Conservation (phyloP, 2,113 vertebrate genomes). For the Gymnocephalus cernua region DNA sequence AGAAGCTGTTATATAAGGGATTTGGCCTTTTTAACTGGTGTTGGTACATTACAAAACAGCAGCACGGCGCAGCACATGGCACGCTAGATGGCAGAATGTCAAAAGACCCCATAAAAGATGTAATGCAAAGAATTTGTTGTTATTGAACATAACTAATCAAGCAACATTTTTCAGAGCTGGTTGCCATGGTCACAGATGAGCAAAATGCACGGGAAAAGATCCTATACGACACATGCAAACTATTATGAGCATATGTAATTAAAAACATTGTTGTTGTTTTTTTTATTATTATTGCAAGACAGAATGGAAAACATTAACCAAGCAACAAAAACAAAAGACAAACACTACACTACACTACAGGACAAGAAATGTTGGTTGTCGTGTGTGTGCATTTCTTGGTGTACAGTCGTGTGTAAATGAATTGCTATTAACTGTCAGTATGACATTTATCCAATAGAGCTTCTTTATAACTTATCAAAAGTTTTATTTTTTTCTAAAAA, state of each 20-base stretch:
- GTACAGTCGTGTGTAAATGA: rapidly evolving
- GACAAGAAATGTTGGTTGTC: too few relatives aligned
- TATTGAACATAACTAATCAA: not conserved
- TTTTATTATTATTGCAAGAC: too few relatives aligned
- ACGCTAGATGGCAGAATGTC: not conserved
- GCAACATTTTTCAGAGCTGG: not conserved
- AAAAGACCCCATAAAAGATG: not conserved
- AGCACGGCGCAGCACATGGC: not conserved
- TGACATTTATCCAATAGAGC: not conserved
- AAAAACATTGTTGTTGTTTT: too few relatives aligned
- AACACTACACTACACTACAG: too few relatives aligned
- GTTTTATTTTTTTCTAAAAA: too few relatives aligned
- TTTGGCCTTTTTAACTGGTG: too few relatives aligned
- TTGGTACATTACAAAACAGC: not conserved
- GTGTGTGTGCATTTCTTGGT: too few relatives aligned
- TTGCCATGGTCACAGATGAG: not conserved
- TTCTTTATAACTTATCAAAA: not conserved
- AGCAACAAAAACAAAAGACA: too few relatives aligned
- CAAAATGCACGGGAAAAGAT: not conserved
- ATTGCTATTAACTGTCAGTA: not conserved
- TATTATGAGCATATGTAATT: not conserved
- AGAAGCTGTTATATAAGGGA: not conserved
- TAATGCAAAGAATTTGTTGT: not conserved
- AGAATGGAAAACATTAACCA: too few relatives aligned
- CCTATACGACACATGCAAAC: not conserved